phyloP scores from a whole-genome alignment of 2,113 vertebrate genomes.

The Lycaon pictus region DNA sequence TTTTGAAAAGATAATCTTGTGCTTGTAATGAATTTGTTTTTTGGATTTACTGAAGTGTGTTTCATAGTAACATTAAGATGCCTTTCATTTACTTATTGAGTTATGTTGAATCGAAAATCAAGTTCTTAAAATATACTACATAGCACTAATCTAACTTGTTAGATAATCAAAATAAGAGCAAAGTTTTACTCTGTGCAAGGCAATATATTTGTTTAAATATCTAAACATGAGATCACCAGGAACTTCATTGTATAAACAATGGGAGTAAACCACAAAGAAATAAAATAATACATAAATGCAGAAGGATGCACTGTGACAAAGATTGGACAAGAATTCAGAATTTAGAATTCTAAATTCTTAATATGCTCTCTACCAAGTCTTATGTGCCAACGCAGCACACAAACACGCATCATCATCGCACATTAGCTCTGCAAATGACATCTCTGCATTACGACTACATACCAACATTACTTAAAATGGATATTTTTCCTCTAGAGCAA shows the following conservation, averaged over 20 bases:
- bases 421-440: fast-evolving
- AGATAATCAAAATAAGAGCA: neutral
- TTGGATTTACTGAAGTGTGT: neutral
- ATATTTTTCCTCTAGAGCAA: neutral
- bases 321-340: neutral
- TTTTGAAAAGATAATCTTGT: neutral
- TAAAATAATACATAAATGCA: neutral
- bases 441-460: neutral
- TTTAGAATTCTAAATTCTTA: neutral
- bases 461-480: neutral
- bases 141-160: neutral
- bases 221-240: neutral
- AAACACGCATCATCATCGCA: neutral
- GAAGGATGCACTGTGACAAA: neutral
- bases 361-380: neutral
- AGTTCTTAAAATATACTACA: neutral
- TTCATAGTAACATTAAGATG: neutral
- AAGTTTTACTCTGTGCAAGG: neutral
- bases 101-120: neutral
- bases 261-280: neutral
- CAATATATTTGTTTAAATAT: neutral
- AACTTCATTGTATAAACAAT: neutral
- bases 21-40: neutral
- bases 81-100: neutral
- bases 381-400: neutral